These are phyloP conservation scores for Dasysyrphus tricinctus DNA, from an alignment of 2,888 invertebrate species.

Conservation along the genomic window DNA sequence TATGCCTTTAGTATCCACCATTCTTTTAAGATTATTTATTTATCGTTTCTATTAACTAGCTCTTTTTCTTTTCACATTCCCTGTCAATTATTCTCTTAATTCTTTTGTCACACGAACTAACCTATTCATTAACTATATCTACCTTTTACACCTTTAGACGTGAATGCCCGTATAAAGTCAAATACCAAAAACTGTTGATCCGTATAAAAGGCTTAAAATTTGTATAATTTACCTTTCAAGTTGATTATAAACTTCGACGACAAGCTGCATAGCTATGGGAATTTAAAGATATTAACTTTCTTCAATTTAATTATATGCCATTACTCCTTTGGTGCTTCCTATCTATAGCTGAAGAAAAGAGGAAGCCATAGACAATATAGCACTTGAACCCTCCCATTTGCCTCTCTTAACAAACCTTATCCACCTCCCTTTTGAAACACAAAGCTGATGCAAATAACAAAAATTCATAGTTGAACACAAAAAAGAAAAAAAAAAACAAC, in stretches of 20 bases:
- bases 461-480: conserved; percentile 1
- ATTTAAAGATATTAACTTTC: conserved; percentile 57
- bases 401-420: not conserved
- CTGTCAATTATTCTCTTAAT: not conserved
- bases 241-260: conserved; percentile 14
- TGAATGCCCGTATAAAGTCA: not conserved
- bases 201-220: conserved; percentile 4
- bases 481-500: conserved; percentile 27
- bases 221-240: conserved; percentile 10
- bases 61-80: not conserved
- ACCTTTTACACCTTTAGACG: not conserved
- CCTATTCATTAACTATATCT: too few relatives aligned
- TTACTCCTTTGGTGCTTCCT: conserved; percentile 58
- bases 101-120: not conserved
- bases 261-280: conserved; percentile 16
- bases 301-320: conserved; percentile 71
- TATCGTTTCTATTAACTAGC: not conserved
- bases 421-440: not conserved
- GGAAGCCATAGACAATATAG: conserved; percentile 59
- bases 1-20: too few relatives aligned
- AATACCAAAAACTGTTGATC: conserved; percentile 12
- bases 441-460: conserved; percentile 22
- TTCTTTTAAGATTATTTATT: not conserved
- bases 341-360: not conserved
- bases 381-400: conserved; percentile 11